Evolutionary conservation across 2,113 vertebrate genomes (phyloP).

Genomic region (Malurus elegans): DNA sequence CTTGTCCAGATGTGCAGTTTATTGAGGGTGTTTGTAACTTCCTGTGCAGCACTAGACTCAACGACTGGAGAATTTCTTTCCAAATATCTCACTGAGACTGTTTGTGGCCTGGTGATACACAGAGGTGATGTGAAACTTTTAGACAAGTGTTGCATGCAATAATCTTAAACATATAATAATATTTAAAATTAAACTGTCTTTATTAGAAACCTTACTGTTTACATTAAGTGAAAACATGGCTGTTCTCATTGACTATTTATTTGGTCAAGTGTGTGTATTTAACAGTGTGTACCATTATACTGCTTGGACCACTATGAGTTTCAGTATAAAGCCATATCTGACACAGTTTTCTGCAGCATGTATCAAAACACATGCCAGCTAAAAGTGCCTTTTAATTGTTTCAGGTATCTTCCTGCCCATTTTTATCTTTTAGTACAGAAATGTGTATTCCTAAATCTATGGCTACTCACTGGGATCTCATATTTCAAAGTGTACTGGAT

Average conservation of each 20-base stretch:
- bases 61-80: background rate
- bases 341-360: background rate
- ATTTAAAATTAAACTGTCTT: background rate
- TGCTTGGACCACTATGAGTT: background rate
- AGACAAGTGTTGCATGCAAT: background rate
- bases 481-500: background rate
- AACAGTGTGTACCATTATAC: background rate
- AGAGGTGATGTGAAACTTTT: background rate
- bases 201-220: background rate
- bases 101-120: background rate
- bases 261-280: background rate
- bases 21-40: background rate
- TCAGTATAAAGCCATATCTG: background rate
- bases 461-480: background rate
- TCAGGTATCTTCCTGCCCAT: background rate
- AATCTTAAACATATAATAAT: background rate
- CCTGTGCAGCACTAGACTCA: background rate
- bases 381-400: background rate
- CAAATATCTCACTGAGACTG: rapidly evolving
- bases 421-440: background rate
- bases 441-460: background rate
- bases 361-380: background rate
- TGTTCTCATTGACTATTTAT: background rate
- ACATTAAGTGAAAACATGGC: background rate
- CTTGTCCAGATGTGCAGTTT: background rate